Evolutionary conservation across 1,140 invertebrate species (phyloP).

Genomic region (Sinonovacula constricta): DNA sequence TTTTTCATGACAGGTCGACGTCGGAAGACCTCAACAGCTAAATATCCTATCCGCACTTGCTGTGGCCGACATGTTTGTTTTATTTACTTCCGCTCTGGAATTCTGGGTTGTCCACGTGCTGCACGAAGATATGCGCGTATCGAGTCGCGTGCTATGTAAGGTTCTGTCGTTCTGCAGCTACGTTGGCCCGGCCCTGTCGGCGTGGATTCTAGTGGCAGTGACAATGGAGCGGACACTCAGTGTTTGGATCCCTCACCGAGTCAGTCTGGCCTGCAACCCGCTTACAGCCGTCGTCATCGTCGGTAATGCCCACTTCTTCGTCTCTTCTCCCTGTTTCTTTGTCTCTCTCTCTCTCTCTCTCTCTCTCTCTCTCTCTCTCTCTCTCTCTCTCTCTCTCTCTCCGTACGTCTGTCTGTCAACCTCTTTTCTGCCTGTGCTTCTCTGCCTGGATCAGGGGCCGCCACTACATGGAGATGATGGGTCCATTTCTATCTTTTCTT

Average conservation of each 20-base stretch:
- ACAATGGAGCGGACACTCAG: conserved; percentile 28
- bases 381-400: no score
- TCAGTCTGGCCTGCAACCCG: conserved; percentile 21
- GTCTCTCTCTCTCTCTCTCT: no score
- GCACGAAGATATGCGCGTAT: neutral
- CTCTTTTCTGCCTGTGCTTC: neutral
- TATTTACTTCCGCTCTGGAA: conserved; percentile 17
- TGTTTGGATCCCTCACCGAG: conserved; percentile 32
- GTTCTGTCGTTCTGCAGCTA: conserved; percentile 5
- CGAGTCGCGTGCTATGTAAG: conserved; percentile 11
- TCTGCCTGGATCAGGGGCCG: neutral
- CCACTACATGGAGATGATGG: neutral
- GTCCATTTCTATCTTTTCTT: no score
- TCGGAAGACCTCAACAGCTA: conserved; percentile 43
- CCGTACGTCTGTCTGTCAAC: neutral
- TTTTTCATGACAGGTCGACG: conserved; percentile 37
- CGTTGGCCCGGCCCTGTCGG: conserved; percentile 20
- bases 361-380: no score
- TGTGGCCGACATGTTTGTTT: conserved; percentile 26
- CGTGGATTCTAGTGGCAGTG: conserved; percentile 30
- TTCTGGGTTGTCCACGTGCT: conserved; percentile 22
- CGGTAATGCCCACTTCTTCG: neutral
- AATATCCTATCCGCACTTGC: conserved; percentile 37
- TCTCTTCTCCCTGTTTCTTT: neutral
- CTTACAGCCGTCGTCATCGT: conserved; percentile 9